Evolutionary conservation across 37 sponge, comb jelly and placozoan genomes (phyloP).

Genomic region (Ephydatia muelleri): DNA sequence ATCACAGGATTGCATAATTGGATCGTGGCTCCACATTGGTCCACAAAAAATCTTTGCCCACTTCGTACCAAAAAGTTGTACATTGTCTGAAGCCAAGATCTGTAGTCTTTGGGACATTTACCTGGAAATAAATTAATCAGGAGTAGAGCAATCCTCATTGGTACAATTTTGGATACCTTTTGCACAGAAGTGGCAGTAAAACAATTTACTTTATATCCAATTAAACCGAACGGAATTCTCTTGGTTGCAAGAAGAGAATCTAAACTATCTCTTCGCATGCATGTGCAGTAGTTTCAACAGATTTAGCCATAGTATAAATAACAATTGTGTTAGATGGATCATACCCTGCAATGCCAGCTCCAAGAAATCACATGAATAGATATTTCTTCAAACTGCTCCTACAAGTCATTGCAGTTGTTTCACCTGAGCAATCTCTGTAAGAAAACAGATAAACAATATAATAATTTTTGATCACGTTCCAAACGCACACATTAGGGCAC

Average conservation of each 20-base stretch:
- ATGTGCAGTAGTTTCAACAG: conserved; percentile 19
- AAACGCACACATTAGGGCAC: no score
- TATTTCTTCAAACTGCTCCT: no score
- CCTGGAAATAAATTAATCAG: not conserved
- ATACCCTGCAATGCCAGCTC: conserved; percentile 1
- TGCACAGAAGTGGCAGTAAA: conserved; percentile 12
- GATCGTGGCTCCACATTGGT: conserved; percentile 13
- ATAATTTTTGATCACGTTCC: no score
- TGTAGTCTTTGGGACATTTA: conserved; percentile 41
- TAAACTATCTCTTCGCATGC: conserved; percentile 21
- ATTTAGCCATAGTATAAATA: conserved; percentile 7
- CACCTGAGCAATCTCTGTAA: no score
- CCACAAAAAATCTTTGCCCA: conserved; percentile 30
- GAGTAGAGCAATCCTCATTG: not conserved
- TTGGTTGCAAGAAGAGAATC: conserved; percentile 21
- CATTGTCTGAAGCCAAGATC: conserved; percentile 31
- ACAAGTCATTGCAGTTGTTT: no score
- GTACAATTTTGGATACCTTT: conserved; percentile 8
- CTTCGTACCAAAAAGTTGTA: conserved; percentile 25
- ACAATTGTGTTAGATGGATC: conserved; percentile 7
- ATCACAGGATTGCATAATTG: not conserved
- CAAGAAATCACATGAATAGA: conserved; percentile 36
- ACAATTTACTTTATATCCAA: conserved; percentile 37
- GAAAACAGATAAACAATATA: no score
- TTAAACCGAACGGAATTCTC: conserved; percentile 37